Conservation (phyloP, 2,113 vertebrate species). For the Brevimyrus niger region DNA sequence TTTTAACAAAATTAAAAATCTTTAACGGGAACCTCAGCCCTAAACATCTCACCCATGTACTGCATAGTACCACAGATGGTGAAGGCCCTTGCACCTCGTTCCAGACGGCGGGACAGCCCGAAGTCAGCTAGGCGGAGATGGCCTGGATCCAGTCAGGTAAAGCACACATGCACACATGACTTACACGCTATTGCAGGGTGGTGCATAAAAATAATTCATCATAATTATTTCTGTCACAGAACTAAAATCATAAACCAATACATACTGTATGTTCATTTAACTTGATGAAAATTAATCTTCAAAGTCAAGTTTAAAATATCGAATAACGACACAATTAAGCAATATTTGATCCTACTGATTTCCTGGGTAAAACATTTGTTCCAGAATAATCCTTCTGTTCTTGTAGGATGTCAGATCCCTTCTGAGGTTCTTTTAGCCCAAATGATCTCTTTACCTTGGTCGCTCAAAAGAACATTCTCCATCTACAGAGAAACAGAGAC, state of each 20-base stretch:
- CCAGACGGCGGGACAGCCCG: conserved; percentile 77
- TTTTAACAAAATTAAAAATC: neutral
- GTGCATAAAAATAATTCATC: no score
- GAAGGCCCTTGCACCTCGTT: conserved; percentile 73
- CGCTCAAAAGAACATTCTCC: conserved; percentile 91
- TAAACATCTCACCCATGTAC: conserved; percentile 80
- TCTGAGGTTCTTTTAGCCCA: conserved; percentile 7
- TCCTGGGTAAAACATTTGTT: neutral
- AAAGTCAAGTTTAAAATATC: neutral
- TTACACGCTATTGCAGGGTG: neutral
- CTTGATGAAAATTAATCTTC: neutral
- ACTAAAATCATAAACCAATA: neutral
- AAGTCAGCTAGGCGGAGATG: conserved; percentile 90
- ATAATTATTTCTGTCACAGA: neutral
- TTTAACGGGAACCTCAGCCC: neutral
- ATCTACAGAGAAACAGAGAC: conserved; percentile 64
- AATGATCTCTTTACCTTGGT: conserved; percentile 65
- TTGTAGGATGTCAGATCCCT: neutral
- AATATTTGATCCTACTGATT: neutral
- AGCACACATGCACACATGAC: neutral
- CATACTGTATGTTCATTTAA: neutral
- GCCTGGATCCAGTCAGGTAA: conserved; percentile 54
- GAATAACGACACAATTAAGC: neutral
- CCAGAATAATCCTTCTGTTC: conserved; percentile 5
- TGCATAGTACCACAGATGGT: conserved; percentile 94